Percentiles rank a stretch among this genome's conserved stretches.
Evolutionary conservation across 2,113 vertebrate genomes (phyloP).

Genomic region (Lophius piscatorius): DNA sequence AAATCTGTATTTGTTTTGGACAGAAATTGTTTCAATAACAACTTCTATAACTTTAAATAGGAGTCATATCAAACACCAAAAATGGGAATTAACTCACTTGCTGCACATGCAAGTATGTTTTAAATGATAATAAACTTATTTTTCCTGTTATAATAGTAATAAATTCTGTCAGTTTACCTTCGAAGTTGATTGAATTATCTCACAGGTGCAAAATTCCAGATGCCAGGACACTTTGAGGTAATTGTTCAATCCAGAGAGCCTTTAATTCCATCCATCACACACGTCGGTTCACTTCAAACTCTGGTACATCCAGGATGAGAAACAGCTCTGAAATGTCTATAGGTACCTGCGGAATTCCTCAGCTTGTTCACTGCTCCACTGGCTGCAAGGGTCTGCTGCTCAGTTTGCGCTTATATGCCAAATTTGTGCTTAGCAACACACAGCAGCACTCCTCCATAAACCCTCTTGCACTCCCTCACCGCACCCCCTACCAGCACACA

Average conservation of each 20-base stretch:
- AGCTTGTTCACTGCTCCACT: slow-evolving; percentile 19
- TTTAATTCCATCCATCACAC: slow-evolving; percentile 55
- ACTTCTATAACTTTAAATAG: no score
- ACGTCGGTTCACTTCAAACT: neutral
- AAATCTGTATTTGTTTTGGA: no score
- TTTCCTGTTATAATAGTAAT: neutral
- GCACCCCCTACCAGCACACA: neutral
- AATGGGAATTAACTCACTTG: neutral
- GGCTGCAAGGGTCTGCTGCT: slow-evolving; percentile 46
- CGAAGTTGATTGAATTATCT: slow-evolving; percentile 16
- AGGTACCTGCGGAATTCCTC: slow-evolving; percentile 70
- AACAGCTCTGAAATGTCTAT: slow-evolving; percentile 12
- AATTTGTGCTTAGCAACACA: slow-evolving; percentile 66
- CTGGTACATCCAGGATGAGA: slow-evolving; percentile 21
- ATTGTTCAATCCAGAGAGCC: neutral
- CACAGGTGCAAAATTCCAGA: slow-evolving; percentile 38
- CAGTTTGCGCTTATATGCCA: slow-evolving; percentile 77
- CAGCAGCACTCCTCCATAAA: slow-evolving; percentile 68
- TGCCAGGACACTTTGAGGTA: neutral
- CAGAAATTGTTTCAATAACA: no score
- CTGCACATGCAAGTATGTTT: no score
- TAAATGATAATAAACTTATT: neutral
- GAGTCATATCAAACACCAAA: no score
- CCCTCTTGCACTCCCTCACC: neutral
- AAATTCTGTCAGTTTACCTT: slow-evolving; percentile 30